These are phyloP conservation scores for Coelopa pilipes DNA, from an alignment of 2,888 invertebrate species.

Conservation along the genomic window DNA sequence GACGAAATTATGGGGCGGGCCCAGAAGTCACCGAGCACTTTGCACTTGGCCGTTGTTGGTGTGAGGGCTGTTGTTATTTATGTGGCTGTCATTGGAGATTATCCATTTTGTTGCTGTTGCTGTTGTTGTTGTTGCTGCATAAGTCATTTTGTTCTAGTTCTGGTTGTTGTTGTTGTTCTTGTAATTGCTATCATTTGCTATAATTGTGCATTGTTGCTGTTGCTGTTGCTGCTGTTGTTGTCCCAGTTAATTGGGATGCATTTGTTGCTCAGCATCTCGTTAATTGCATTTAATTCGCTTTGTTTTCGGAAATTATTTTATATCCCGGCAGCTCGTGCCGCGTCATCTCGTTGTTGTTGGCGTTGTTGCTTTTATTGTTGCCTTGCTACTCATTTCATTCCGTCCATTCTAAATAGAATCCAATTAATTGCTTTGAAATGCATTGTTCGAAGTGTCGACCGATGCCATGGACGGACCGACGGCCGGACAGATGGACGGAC, in stretches of 20 bases:
- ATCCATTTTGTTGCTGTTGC: too few relatives aligned
- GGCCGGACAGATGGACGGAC: too few relatives aligned
- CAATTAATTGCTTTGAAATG: slow-evolving; percentile 28
- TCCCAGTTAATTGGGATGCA: slow-evolving; percentile 4
- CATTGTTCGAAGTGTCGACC: neutral
- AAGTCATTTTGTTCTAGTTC: too few relatives aligned
- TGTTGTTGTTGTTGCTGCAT: too few relatives aligned
- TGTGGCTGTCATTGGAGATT: too few relatives aligned
- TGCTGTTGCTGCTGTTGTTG: neutral
- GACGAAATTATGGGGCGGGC: too few relatives aligned
- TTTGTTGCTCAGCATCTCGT: neutral
- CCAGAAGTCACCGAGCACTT: too few relatives aligned
- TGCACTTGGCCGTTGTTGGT: too few relatives aligned
- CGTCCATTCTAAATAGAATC: slow-evolving; percentile 6
- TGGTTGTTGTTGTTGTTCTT: neutral
- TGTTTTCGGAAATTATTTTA: slow-evolving; percentile 18
- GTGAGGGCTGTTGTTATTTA: too few relatives aligned
- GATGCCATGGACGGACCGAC: neutral
- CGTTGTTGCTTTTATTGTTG: slow-evolving; percentile 4
- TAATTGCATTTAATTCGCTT: slow-evolving; percentile 20
- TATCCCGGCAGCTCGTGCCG: neutral
- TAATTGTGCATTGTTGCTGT: neutral
- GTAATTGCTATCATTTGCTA: neutral
- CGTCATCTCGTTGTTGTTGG: neutral
- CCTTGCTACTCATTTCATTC: neutral